These are phyloP conservation scores for Perca flavescens DNA, from an alignment of 2,113 vertebrate genomes.

Conservation along the genomic window DNA sequence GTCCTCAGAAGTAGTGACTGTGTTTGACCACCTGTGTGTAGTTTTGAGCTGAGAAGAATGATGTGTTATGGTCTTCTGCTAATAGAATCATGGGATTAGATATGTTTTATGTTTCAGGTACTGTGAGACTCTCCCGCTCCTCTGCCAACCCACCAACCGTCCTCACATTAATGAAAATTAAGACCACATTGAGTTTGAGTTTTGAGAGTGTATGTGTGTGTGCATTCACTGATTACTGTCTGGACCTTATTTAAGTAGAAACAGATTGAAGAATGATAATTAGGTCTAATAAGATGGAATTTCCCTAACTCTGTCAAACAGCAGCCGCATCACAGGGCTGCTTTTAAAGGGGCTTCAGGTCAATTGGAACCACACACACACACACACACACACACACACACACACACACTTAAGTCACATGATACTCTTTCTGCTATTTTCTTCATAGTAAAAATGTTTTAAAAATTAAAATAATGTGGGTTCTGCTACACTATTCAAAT, in stretches of 20 bases:
- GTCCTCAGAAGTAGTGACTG: constrained; percentile 24
- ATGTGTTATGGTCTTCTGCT: constrained; percentile 70
- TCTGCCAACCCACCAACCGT: constrained; percentile 69
- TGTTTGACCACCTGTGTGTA: constrained; percentile 69
- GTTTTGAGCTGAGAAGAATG: constrained; percentile 67
- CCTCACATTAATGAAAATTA: constrained; percentile 81
- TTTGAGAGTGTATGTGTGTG: constrained; percentile 48
- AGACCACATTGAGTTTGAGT: constrained; percentile 79
- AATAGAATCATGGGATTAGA: constrained; percentile 79
- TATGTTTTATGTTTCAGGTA: constrained; percentile 76
- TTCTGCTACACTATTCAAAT: constrained; percentile 2
- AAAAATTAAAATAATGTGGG: not conserved
- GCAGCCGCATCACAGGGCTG: constrained; percentile 69
- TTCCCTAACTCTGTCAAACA: constrained; percentile 78
- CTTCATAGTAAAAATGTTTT: not conserved
- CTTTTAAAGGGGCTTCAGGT: constrained; percentile 64
- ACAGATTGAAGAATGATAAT: constrained; percentile 87
- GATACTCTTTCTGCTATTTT: not conserved
- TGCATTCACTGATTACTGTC: constrained; percentile 79
- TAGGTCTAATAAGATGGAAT: constrained; percentile 82
- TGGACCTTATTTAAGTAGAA: constrained; percentile 83
- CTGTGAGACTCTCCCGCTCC: constrained; percentile 64
- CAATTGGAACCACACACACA: constrained; percentile 64
- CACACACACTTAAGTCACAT: too few relatives aligned
- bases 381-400: constrained; percentile 7